Evolutionary conservation across 2,113 vertebrate genomes (phyloP).

Genomic region (Ovibos moschatus): DNA sequence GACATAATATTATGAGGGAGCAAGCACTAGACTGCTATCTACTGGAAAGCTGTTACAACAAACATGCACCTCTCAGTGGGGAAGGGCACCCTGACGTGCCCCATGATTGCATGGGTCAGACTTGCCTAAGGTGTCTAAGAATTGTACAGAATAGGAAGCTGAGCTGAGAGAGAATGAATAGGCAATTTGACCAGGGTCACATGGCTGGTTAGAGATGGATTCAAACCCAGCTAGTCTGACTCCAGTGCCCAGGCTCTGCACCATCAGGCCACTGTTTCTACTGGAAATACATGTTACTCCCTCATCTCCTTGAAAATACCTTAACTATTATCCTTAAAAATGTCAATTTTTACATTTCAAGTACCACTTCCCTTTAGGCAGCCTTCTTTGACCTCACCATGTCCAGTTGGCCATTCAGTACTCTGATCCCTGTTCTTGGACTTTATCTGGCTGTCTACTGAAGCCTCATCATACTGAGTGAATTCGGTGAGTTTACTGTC

Average conservation of each 20-base stretch:
- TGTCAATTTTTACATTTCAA: neutral
- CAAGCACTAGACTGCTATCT: neutral
- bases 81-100: accelerated
- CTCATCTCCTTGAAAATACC: neutral
- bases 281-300: neutral
- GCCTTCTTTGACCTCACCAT: neutral
- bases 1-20: neutral
- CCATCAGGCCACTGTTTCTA: neutral
- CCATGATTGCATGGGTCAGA: neutral
- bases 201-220: neutral
- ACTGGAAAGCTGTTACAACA: neutral
- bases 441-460: neutral
- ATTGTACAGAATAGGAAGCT: neutral
- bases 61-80: neutral
- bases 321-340: neutral
- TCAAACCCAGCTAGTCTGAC: neutral
- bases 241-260: neutral
- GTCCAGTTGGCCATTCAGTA: neutral
- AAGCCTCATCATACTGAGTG: neutral
- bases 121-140: neutral
- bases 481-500: neutral
- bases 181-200: neutral
- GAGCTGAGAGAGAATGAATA: neutral
- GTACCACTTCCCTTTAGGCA: neutral
- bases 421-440: neutral